Percentiles rank a stretch among this genome's conserved stretches.
Evolutionary conservation across 2,113 vertebrate species (phyloP).

Genomic region (Thalassoma bifasciatum): DNA sequence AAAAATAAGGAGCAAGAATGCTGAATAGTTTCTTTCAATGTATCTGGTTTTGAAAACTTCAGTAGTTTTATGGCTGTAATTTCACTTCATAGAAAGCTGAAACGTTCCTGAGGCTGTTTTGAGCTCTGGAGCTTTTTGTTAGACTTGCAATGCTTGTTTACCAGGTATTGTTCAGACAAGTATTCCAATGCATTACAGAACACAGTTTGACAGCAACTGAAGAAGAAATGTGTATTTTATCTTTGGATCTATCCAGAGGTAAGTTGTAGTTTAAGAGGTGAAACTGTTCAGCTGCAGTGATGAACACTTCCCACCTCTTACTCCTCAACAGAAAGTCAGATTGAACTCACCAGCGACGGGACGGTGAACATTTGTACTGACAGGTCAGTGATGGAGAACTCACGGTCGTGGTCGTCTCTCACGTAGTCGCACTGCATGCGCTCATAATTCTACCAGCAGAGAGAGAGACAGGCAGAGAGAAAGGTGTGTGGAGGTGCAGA

Average conservation of each 20-base stretch:
- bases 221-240: too few species aligned
- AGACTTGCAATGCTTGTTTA: not conserved
- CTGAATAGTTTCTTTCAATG: too few species aligned
- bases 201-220: too few species aligned
- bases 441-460: constrained; percentile 93
- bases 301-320: not conserved
- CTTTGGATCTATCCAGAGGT: not conserved
- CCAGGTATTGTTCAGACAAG: too few species aligned
- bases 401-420: constrained; percentile 97
- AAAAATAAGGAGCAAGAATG: too few species aligned
- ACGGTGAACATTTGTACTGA: constrained; percentile 99
- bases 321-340: not conserved
- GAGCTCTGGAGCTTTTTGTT: too few species aligned
- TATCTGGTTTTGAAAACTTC: too few species aligned
- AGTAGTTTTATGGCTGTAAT: too few species aligned
- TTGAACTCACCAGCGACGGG: constrained; percentile 93
- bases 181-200: too few species aligned
- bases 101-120: too few species aligned
- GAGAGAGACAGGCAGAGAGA: constrained; percentile 84
- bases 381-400: constrained; percentile 97
- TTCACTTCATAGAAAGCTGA: too few species aligned
- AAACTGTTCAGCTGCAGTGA: not conserved
- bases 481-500: constrained; percentile 70
- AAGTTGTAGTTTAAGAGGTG: not conserved
- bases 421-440: constrained; percentile 97